phyloP scores from a whole-genome alignment of 2,888 invertebrate species.

The Amiota mariae region DNA sequence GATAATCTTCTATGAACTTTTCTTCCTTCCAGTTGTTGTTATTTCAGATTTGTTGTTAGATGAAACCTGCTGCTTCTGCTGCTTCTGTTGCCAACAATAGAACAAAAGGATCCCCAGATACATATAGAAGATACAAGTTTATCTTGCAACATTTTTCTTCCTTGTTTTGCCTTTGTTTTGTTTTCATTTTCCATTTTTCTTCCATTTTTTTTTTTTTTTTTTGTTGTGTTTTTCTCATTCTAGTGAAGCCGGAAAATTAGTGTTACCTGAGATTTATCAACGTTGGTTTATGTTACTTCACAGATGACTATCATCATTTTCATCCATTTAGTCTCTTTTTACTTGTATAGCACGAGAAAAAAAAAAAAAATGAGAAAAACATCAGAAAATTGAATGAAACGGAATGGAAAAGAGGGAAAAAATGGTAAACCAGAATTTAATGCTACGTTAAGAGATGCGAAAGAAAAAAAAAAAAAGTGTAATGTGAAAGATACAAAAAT shows the following conservation, averaged over 20 bases:
- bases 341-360: background rate
- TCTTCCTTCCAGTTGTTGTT: too few relatives aligned
- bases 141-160: background rate
- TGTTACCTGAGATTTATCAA: too few relatives aligned
- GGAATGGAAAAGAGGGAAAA: background rate
- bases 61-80: too few relatives aligned
- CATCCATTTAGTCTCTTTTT: background rate
- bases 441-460: too few relatives aligned
- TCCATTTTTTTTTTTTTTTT: background rate
- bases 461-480: background rate
- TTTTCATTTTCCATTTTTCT: constrained; percentile 1
- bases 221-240: background rate
- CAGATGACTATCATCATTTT: too few relatives aligned
- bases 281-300: too few relatives aligned
- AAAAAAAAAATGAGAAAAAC: background rate
- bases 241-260: too few relatives aligned
- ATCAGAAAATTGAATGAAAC: background rate
- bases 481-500: constrained; percentile 40
- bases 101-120: too few relatives aligned
- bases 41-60: too few relatives aligned
- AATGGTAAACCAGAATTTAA: background rate
- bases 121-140: background rate
- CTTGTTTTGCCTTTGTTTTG: background rate
- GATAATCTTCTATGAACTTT: too few relatives aligned
- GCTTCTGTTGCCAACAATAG: too few relatives aligned